Percentiles rank a stretch among this genome's conserved stretches.
Evolutionary conservation across 2,888 invertebrate genomes (phyloP).

Genomic region (Arctia plantaginis): DNA sequence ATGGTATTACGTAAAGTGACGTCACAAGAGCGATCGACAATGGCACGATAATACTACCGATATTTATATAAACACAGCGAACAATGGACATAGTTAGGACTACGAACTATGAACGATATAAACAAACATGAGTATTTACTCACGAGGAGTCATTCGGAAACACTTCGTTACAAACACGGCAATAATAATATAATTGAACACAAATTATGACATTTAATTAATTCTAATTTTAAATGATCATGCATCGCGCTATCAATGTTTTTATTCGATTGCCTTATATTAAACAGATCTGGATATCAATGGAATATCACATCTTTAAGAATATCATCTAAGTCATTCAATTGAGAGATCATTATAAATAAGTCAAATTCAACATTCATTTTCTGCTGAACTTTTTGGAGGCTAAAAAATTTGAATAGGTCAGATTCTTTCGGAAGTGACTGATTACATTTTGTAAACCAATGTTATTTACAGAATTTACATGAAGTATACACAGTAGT

Average conservation of each 20-base stretch:
- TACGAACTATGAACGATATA: constrained; percentile 29
- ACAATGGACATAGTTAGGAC: constrained; percentile 45
- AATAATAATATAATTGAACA: neutral
- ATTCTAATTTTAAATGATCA: neutral
- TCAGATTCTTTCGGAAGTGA: too few species aligned
- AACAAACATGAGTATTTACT: constrained; percentile 22
- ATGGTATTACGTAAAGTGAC: constrained; percentile 22
- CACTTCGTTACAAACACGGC: neutral
- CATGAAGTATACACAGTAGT: too few species aligned
- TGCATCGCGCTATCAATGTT: neutral
- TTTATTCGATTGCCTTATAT: neutral
- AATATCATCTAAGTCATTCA: too few species aligned
- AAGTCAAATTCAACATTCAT: too few species aligned
- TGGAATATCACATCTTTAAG: too few species aligned
- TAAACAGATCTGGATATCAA: too few species aligned
- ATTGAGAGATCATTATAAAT: too few species aligned
- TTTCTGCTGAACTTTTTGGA: too few species aligned
- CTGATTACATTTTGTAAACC: too few species aligned
- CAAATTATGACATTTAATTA: neutral
- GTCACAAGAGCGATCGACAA: constrained; percentile 37
- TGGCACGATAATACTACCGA: constrained; percentile 32
- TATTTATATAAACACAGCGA: constrained; percentile 47
- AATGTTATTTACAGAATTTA: too few species aligned
- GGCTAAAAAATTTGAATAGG: too few species aligned
- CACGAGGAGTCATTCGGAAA: neutral